phyloP scores from a whole-genome alignment of 2,797 vertebrate genomes.

The Apogon talboti region DNA sequence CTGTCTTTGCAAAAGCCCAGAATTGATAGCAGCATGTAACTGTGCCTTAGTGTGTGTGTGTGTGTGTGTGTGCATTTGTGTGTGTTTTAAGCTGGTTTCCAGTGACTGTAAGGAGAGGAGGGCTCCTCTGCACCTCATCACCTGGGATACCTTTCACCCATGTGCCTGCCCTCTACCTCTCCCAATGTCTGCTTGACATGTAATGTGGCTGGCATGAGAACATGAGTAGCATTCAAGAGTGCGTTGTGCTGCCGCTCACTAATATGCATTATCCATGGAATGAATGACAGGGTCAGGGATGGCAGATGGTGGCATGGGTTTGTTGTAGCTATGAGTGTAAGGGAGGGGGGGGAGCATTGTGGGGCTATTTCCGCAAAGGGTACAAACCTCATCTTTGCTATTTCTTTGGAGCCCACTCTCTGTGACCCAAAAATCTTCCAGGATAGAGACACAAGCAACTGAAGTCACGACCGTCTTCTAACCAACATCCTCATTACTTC shows the following conservation, averaged over 20 bases:
- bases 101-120: slow-evolving; percentile 75
- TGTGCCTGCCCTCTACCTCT: slow-evolving; percentile 37
- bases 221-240: slow-evolving; percentile 30
- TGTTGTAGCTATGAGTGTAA: slow-evolving; percentile 31
- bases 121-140: slow-evolving; percentile 70
- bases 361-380: slow-evolving; percentile 43
- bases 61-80: slow-evolving; percentile 33
- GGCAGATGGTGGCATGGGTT: slow-evolving; percentile 69
- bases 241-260: slow-evolving; percentile 59
- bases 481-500: slow-evolving; percentile 44
- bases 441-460: slow-evolving; percentile 18
- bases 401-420: slow-evolving; percentile 39
- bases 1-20: slow-evolving; percentile 71
- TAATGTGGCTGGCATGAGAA: slow-evolving; percentile 69
- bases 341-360: background rate
- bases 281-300: slow-evolving; percentile 63
- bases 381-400: slow-evolving; percentile 49
- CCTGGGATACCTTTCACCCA: slow-evolving; percentile 80
- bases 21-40: slow-evolving; percentile 72
- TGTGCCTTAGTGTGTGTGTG: slow-evolving; percentile 37
- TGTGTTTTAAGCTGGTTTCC: slow-evolving; percentile 70
- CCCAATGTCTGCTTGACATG: slow-evolving; percentile 55
- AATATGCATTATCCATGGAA: slow-evolving; percentile 75
- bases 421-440: slow-evolving; percentile 40
- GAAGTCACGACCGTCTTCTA: slow-evolving; percentile 26